Base-by-base conservation (phyloP, 2,113 vertebrate species). In the Oncorhynchus clarkii region DNA sequence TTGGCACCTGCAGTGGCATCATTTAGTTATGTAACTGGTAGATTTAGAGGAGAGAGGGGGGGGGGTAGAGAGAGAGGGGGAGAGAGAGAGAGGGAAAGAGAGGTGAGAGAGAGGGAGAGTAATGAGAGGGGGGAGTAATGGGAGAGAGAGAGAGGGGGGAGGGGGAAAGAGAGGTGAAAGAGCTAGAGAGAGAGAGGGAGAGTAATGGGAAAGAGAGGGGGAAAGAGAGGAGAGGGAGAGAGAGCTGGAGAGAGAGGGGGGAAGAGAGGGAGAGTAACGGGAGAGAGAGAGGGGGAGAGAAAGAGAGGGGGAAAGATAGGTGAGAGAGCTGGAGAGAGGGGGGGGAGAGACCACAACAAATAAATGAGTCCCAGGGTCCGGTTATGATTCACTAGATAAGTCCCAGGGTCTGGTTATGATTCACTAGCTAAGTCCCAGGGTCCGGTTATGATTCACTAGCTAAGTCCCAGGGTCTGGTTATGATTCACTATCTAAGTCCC, bases 341-440 rank as follows among this genome's bases (percentile, higher is more conserved):
- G 22, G 22, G 22, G 22, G 48, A 71, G 59, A 66, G 67, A 72
- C 54, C 57, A 74, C 57, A 82, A 76, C 70, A 75, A 73, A 75
- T 75, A 75, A 84, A 84, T 74, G 67, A 75, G 67, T 78, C 70
- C 60, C 59, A 71, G 74, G 57, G 79, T 86, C 77, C 66, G 51
- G 5, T 76, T 5, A 84, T 73, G 64, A 76, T 34, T 34, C 31
- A 34, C 31, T 7, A 34, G 5, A 5, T 34, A 34, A 34, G 31
- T 34, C 5, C 31, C 31, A 34, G 31, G 5, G 5, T 34, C 5
- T 1, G 31, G 31, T 73, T 82, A 74, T 79, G 62, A 26, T 77
- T 69, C 5, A 45, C 26, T 24, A 24, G 22, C 22, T 24, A 24
- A 24, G 22, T 24, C 22, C 22, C 22, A 24, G 22, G 22, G 22